These are phyloP conservation scores for Trachemys scripta DNA, from an alignment of 2,113 vertebrate genomes.

Conservation along the genomic window DNA sequence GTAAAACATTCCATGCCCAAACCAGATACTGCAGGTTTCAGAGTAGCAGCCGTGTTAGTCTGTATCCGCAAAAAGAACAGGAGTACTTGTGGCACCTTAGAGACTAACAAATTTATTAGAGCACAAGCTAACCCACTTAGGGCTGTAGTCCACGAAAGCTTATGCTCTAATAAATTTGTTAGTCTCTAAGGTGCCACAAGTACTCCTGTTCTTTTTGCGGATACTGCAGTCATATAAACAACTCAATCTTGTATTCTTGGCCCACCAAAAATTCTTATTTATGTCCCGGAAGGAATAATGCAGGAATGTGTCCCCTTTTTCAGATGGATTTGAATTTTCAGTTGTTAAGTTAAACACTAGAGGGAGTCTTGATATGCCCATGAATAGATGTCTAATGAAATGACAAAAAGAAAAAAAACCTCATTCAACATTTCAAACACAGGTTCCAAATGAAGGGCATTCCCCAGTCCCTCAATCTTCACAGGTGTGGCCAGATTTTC, in stretches of 20 bases:
- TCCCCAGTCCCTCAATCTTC: background rate
- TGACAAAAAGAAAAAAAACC: background rate
- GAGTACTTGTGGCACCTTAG: too few species aligned
- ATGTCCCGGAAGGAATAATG: background rate
- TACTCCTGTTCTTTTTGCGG: too few species aligned
- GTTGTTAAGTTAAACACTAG: background rate
- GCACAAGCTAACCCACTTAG: too few species aligned
- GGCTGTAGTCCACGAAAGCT: too few species aligned
- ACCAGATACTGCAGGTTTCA: background rate
- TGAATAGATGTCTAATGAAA: background rate
- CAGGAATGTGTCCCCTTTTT: background rate
- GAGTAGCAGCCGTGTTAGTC: too few species aligned
- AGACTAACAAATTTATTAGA: too few species aligned
- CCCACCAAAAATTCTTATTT: background rate
- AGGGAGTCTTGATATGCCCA: background rate
- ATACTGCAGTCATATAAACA: background rate
- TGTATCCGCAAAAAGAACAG: too few species aligned
- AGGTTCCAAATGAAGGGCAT: background rate
- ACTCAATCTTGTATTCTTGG: background rate
- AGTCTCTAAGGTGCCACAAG: too few species aligned
- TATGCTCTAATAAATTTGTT: too few species aligned
- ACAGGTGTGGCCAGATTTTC: background rate
- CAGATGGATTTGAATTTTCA: background rate
- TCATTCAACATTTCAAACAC: background rate
- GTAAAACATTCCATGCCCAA: background rate